Evolutionary conservation across 2,113 vertebrate species (phyloP).

Genomic region (Pseudolaguvia tuberculata): DNA sequence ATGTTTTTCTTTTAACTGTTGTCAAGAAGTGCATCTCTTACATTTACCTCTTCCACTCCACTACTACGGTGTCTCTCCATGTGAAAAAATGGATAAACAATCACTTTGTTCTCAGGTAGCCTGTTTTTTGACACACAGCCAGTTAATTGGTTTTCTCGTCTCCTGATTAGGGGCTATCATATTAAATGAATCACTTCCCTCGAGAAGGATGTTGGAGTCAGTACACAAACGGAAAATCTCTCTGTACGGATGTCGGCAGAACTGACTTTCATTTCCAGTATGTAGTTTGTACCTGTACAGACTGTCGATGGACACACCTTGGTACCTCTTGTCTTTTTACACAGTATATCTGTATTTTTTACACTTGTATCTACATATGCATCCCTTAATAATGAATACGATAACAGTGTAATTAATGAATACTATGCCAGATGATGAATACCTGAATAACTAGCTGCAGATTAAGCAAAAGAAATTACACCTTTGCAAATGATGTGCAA

Average conservation of each 20-base stretch:
- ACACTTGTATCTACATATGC: not conserved
- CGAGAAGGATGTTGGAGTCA: constrained; percentile 72
- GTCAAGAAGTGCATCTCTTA: constrained; percentile 48
- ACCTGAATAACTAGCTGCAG: not conserved
- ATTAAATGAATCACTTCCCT: constrained; percentile 91
- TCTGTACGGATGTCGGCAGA: constrained; percentile 56
- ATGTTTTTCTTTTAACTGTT: constrained; percentile 56
- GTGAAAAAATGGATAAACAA: constrained; percentile 69
- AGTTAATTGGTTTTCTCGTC: constrained; percentile 95
- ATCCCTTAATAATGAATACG: not conserved
- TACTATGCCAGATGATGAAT: not conserved
- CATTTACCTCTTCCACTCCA: constrained; percentile 36
- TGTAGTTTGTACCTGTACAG: constrained; percentile 54
- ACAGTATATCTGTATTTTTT: not conserved
- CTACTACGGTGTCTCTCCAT: constrained; percentile 42
- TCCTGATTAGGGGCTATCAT: constrained; percentile 91
- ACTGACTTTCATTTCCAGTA: constrained; percentile 63
- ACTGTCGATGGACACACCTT: not conserved
- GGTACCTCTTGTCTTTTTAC: not conserved
- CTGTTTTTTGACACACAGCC: constrained; percentile 77
- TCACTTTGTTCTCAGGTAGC: constrained; percentile 76
- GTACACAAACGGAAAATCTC: constrained; percentile 54
- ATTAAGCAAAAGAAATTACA: too few species aligned
- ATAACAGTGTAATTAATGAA: constrained; percentile 9
- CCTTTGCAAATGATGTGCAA: too few species aligned